phyloP scores from a whole-genome alignment of 2,797 vertebrate species.

The Poecilia velifera region DNA sequence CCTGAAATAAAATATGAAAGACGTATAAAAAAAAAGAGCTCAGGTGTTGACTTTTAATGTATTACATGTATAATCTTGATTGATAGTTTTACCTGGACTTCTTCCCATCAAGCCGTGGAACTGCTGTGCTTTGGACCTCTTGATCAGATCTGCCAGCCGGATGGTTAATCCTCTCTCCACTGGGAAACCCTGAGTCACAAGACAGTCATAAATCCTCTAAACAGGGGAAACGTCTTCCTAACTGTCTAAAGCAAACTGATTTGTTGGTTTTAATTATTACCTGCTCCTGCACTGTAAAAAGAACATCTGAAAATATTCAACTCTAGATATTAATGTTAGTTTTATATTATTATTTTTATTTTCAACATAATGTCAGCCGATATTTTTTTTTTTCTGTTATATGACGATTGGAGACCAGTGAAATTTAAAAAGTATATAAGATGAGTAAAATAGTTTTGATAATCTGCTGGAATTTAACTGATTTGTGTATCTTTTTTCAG shows the following conservation, averaged over 20 bases:
- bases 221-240: not conserved
- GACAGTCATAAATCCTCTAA: not conserved
- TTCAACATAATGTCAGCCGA: not conserved
- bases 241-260: not conserved
- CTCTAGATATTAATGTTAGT: not conserved
- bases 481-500: not conserved
- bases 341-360: not conserved
- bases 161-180: constrained; percentile 61
- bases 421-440: not conserved
- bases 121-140: constrained; percentile 79
- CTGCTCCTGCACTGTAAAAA: not conserved
- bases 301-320: not conserved
- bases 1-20: constrained; percentile 46
- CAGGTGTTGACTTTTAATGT: not conserved
- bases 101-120: constrained; percentile 87
- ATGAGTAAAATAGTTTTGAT: not conserved
- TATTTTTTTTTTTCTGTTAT: not conserved
- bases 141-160: constrained; percentile 76
- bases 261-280: not conserved
- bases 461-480: not conserved
- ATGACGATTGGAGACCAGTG: not conserved
- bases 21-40: not conserved
- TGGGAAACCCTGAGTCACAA: constrained; percentile 63
- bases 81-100: constrained; percentile 64
- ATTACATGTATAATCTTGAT: constrained; percentile 1